phyloP scores from a whole-genome alignment of 2,888 invertebrate genomes.

The Cataglyphis cursor region DNA sequence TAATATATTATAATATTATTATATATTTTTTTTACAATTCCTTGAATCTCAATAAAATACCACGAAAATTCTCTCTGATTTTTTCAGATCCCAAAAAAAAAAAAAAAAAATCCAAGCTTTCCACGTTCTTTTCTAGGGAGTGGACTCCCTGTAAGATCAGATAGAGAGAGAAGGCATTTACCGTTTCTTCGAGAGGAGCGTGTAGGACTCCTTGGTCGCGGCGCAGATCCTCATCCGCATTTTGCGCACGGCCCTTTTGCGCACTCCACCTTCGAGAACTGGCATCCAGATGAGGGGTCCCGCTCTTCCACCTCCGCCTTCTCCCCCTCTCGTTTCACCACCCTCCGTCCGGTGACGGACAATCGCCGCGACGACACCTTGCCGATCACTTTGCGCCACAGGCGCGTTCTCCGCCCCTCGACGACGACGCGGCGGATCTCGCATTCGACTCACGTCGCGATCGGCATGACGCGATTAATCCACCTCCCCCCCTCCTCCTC shows the following conservation, averaged over 20 bases:
- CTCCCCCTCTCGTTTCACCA: neutral
- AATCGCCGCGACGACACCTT: conserved; percentile 43
- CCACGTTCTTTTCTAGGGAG: too few species aligned
- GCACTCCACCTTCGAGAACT: conserved; percentile 83
- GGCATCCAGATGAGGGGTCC: conserved; percentile 81
- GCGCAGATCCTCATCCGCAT: conserved; percentile 86
- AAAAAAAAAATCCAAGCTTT: too few species aligned
- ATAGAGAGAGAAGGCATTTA: conserved; percentile 65
- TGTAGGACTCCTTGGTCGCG: conserved; percentile 86
- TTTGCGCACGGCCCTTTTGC: conserved; percentile 80
- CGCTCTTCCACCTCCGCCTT: neutral
- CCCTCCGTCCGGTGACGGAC: conserved; percentile 15
- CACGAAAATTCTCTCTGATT: too few species aligned
- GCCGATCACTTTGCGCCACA: conserved; percentile 37
- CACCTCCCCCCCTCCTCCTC: conserved; percentile 17
- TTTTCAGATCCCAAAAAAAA: too few species aligned
- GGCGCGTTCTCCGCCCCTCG: conserved; percentile 45
- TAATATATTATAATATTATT: too few species aligned
- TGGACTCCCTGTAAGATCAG: neutral
- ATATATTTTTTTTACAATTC: too few species aligned
- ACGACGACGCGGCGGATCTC: conserved; percentile 59
- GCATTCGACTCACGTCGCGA: conserved; percentile 65
- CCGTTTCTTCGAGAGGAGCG: conserved; percentile 86
- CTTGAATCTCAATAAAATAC: too few species aligned
- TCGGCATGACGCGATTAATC: conserved; percentile 58